Conservation (phyloP, 2,113 vertebrate genomes). For the Guaruba guarouba region DNA sequence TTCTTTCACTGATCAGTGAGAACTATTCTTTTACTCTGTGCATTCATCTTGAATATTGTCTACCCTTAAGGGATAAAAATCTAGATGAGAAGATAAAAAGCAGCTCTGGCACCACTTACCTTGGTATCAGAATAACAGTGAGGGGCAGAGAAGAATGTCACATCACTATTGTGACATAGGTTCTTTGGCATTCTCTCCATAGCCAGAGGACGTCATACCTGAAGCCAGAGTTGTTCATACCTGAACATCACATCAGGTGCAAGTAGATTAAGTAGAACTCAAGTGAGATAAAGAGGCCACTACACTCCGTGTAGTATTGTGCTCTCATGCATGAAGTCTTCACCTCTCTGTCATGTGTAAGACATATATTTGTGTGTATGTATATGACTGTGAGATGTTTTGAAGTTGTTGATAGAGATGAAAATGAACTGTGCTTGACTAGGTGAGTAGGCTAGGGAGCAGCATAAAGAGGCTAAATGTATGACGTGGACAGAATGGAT, state of each 20-base stretch:
- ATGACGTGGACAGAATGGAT: not conserved
- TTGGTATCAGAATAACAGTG: not conserved
- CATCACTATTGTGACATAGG: not conserved
- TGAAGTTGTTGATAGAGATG: not conserved
- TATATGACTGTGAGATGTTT: not conserved
- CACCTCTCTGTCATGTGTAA: not conserved
- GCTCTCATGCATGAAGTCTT: not conserved
- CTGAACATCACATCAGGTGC: not conserved
- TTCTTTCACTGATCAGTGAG: not conserved
- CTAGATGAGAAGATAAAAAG: not conserved
- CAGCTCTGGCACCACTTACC: not conserved
- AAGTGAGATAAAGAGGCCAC: not conserved
- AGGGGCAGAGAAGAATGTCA: not conserved
- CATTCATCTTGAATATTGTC: not conserved
- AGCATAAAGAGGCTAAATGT: not conserved
- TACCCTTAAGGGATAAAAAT: not conserved
- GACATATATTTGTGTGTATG: not conserved
- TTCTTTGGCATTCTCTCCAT: not conserved
- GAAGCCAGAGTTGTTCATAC: not conserved
- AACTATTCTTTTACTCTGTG: not conserved
- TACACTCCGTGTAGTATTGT: not conserved
- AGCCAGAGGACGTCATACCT: not conserved
- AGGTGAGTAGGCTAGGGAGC: not conserved
- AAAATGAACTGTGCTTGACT: not conserved
- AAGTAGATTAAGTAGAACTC: not conserved